Evolutionary conservation across 2,113 vertebrate species (phyloP), one percentile per base, ranked within the genome.

Genomic region (Paraplagusia blochii): DNA sequence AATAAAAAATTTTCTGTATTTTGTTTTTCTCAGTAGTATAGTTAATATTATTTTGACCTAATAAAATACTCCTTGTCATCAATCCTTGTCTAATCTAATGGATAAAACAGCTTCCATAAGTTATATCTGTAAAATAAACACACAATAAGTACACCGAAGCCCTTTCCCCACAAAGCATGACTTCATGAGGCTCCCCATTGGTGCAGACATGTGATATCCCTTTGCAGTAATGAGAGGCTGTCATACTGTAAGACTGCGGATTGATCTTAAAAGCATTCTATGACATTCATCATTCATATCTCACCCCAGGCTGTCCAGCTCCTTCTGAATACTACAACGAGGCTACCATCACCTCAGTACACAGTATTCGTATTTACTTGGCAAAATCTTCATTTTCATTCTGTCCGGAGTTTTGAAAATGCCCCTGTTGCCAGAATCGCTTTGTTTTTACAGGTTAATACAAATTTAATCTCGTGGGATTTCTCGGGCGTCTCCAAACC

Each of bases 401-500:
- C 29, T 58, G 59, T 48, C 53, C 49, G 47, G 76, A 63, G 50
- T 69, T 82, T 82, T 70, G 54, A 79, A 83, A 76, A 71, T 75
- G 59, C 22, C 69, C 61, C 36, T 52, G 53, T 63, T 58, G 63
- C 69, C 39, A 36, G 64, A 76, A 72, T 66, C 55, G 63, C 61
- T 78, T 64, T 35, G 60, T 79, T 73, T 49, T 59, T 77, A 73
- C 36, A 50, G 67, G 65, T 77, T 74, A 81, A 75, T 83, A 81
- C 81, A 80, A n/a, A 76, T 69, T 85, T 51, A 39, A 19, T 80
- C 77, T 64, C 38, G 1, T 22, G 74, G 71, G 83, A 85, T 87
- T 88, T 83, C 80, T 88, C 53, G 39, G 64, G 69, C 44, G 60
- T 59, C 13, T 35, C 38, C 48, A 9, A 47, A 36, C 74, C 86